These are phyloP conservation scores for Drosophila buzzatii DNA, from an alignment of 2,888 invertebrate species.

Conservation along the genomic window DNA sequence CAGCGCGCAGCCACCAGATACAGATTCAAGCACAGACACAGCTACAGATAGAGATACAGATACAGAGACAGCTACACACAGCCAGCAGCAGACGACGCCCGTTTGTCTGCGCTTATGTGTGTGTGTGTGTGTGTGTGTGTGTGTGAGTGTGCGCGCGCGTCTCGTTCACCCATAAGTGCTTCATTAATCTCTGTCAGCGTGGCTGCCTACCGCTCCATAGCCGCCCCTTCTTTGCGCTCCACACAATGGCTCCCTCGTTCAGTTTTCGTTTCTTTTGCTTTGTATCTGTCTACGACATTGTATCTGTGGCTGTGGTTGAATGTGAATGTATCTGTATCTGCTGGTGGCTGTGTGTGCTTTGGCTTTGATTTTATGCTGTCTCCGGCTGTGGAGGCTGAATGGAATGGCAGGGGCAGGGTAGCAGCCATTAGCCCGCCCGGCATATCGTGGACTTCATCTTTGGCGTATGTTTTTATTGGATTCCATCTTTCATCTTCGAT, in stretches of 20 bases:
- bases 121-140: neutral
- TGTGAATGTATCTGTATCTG: slow-evolving; percentile 27
- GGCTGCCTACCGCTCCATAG: slow-evolving; percentile 5
- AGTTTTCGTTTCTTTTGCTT: slow-evolving; percentile 56
- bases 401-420: too few relatives aligned
- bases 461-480: slow-evolving; percentile 35
- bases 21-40: slow-evolving; percentile 22
- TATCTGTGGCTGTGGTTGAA: neutral
- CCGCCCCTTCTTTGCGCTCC: neutral
- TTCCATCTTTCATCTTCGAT: slow-evolving; percentile 42
- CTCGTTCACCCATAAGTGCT: slow-evolving; percentile 79
- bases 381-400: neutral
- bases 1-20: slow-evolving; percentile 52
- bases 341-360: slow-evolving; percentile 36
- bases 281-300: slow-evolving; percentile 37
- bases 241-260: slow-evolving; percentile 20
- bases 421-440: slow-evolving; percentile 13
- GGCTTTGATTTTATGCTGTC: slow-evolving; percentile 64
- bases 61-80: slow-evolving; percentile 20
- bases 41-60: slow-evolving; percentile 25
- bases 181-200: slow-evolving; percentile 81
- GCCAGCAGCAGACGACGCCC: slow-evolving; percentile 7
- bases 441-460: slow-evolving; percentile 53
- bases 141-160: slow-evolving; percentile 23
- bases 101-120: slow-evolving; percentile 16